phyloP scores from a whole-genome alignment of 1,140 invertebrate genomes.

The Nylanderia fulva region DNA sequence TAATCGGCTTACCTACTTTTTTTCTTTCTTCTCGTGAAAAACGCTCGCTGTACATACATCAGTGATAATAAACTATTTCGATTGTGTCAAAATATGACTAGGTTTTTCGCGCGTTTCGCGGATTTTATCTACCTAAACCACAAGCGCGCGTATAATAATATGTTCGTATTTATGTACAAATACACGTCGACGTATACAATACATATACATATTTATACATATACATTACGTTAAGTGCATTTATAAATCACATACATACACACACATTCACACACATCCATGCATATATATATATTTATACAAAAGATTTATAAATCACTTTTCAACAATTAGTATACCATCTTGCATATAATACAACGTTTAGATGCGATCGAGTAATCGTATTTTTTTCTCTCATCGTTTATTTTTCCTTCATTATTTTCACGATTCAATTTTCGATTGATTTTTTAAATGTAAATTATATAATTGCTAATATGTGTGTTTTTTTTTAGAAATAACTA shows the following conservation, averaged over 20 bases:
- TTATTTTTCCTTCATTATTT: neutral
- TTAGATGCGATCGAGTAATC: constrained; percentile 15
- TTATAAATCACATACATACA: constrained; percentile 39
- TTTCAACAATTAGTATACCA: constrained; percentile 32
- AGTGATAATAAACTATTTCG: constrained; percentile 71
- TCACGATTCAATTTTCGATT: constrained; percentile 40
- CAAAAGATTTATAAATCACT: constrained; percentile 56
- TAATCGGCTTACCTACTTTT: constrained; percentile 32
- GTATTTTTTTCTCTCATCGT: neutral
- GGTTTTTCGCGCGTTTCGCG: constrained; percentile 66
- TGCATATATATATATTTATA: constrained; percentile 32
- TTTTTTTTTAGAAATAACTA: neutral
- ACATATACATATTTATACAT: constrained; percentile 65
- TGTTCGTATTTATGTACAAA: constrained; percentile 58
- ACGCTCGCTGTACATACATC: constrained; percentile 69
- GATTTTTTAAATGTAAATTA: constrained; percentile 22
- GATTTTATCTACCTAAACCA: constrained; percentile 30
- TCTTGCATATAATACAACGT: constrained; percentile 37
- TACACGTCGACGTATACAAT: constrained; percentile 61
- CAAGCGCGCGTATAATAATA: constrained; percentile 40
- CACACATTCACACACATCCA: constrained; percentile 18
- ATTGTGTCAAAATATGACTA: constrained; percentile 82
- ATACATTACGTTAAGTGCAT: constrained; percentile 40
- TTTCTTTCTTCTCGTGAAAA: constrained; percentile 67
- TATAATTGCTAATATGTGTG: neutral